Evolutionary conservation across 2,113 vertebrate species (phyloP).

Genomic region (Spea bombifrons): DNA sequence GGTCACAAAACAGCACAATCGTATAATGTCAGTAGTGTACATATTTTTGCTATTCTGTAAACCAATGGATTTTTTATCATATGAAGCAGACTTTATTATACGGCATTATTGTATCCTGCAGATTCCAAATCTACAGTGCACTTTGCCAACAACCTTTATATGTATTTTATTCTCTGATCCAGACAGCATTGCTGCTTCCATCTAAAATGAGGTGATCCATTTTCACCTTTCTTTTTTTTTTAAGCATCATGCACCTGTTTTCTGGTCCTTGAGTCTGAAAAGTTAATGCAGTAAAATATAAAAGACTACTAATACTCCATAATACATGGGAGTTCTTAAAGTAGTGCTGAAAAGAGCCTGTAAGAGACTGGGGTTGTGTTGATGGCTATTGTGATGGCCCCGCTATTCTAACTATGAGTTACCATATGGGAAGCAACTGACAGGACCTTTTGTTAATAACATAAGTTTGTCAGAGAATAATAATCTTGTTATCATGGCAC

Average conservation of each 20-base stretch:
- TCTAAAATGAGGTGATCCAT: constrained; percentile 17
- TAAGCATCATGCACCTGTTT: constrained; percentile 17
- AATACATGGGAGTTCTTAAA: constrained; percentile 34
- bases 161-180: background rate
- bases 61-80: background rate
- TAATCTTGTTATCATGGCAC: no score
- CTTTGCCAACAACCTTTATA: background rate
- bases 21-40: background rate
- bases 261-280: constrained; percentile 5
- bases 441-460: no score
- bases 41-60: background rate
- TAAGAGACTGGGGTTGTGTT: background rate
- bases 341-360: constrained; percentile 2
- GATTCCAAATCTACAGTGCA: background rate
- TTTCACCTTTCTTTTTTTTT: constrained; percentile 26
- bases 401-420: no score
- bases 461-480: no score
- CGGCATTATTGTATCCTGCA: background rate
- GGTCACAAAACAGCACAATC: no score
- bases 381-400: background rate
- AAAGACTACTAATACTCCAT: constrained; percentile 33
- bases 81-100: background rate
- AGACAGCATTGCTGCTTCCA: background rate
- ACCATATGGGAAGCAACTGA: background rate
- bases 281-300: constrained; percentile 44